Evolutionary conservation across 2,888 invertebrate species (phyloP).

Genomic region (Oscheius onirici): DNA sequence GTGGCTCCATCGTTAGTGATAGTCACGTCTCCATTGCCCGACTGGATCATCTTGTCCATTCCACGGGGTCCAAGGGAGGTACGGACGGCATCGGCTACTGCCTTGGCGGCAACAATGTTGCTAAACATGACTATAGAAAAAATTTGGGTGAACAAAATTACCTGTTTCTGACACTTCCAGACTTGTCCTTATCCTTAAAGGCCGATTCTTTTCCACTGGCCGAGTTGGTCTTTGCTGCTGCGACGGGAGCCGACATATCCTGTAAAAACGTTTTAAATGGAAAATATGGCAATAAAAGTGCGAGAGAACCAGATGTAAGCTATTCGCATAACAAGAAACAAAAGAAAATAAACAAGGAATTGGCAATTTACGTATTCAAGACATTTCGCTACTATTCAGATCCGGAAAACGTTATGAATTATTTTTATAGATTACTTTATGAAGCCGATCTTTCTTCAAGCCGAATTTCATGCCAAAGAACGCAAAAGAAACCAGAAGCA

Average conservation of each 20-base stretch:
- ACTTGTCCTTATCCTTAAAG: slow-evolving; percentile 80
- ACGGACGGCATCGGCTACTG: slow-evolving; percentile 97
- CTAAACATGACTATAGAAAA: slow-evolving; percentile 77
- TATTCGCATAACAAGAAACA: background rate
- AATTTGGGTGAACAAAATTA: background rate
- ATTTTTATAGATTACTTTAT: too few species aligned
- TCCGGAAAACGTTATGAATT: too few species aligned
- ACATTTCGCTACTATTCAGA: too few species aligned
- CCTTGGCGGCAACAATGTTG: slow-evolving; percentile 96
- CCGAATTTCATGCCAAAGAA: background rate
- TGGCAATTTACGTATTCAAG: too few species aligned
- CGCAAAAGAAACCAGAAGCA: background rate
- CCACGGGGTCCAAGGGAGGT: slow-evolving; percentile 96
- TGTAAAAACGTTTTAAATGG: background rate
- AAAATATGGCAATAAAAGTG: background rate
- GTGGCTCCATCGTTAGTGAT: slow-evolving; percentile 99
- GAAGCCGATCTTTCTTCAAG: too few species aligned
- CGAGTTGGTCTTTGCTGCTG: slow-evolving; percentile 39
- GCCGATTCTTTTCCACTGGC: slow-evolving; percentile 52
- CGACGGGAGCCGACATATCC: slow-evolving; percentile 38
- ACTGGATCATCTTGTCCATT: slow-evolving; percentile 99
- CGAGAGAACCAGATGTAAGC: background rate
- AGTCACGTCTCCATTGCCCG: slow-evolving; percentile 95
- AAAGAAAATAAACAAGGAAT: too few species aligned
- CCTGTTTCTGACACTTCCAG: slow-evolving; percentile 75